Evolutionary conservation across 37 sponge, comb jelly and placozoan species (phyloP), one percentile per base, ranked within the genome.

Genomic region (Cladorhizidae sp.): DNA sequence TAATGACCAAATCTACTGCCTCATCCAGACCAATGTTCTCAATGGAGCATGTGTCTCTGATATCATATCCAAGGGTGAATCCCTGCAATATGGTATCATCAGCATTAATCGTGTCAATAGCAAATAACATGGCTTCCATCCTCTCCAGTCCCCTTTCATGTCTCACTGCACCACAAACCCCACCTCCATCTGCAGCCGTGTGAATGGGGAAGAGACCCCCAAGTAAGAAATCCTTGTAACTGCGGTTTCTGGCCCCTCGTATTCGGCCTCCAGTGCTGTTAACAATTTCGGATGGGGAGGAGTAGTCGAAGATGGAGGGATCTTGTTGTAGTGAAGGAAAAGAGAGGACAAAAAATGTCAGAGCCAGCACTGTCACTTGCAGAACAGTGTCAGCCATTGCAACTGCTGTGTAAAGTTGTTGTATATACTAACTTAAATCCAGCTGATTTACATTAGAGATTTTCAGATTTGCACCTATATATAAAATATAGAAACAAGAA

Each of bases 181-280:
- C 81, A 3, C 36, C 25, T 20, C 51, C 67, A 1, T 36, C 35
- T 20, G 72, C 68, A 25, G 74, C 79, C 12, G 55, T 39, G 33
- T 91, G 88, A 39, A 96, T 70, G 36, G 97, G 97, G 42, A 96
- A 93, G 54, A 96, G 86, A 37, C 97, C 97, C 0, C 93, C 97
- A 23, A 96, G 40, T 1, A 90, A 80, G 43, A 96, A 82, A 51
- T 89, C 93, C 29, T 51, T 81, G 41, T 80, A 50, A 5, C 31
- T 40, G 2, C 75, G 58, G 58, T 85, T 49, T 39, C 77, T 64
- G 0, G 84, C 77, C 31, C 83, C 91, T 1, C 91, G 78, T 12
- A 89, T 84, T 22, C 90, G 23, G 0, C 72, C 77, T 41, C 75
- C 75, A 5, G 77, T 15, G 20, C 61, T 41, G 1, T 25, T 15